Base-by-base conservation (phyloP, 2,888 invertebrate genomes). In the Blera fallax region DNA sequence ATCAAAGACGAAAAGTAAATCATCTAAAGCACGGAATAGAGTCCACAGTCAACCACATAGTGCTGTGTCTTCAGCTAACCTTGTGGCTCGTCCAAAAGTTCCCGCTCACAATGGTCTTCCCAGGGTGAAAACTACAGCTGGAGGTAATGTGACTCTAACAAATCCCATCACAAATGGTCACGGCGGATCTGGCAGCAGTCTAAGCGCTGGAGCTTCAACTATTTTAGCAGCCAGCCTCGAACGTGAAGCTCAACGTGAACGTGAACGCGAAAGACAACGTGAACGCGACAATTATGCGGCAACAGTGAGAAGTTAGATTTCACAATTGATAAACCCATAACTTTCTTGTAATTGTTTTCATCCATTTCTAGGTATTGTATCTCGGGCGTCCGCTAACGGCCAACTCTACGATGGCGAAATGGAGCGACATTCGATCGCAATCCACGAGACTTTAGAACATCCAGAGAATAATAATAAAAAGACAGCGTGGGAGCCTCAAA, bases 201-300 rank as follows among this genome's bases (percentile, higher is more conserved):
- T 94, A 80, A 93, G 93, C 21, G 93, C 94, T 7, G 94, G 94
- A 52, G 94, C 94, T 70, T 94, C 94, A 87, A 94, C 94, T 54
- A 94, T 94, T 74, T 92, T 95, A 48, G 94, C 94, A 16, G 94
- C 94, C 80, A 93, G 90, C 67, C 88, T 92, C 72, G 93, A 93
- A 52, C 89, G 93, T 2, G 92, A 93, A 54, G 89, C 90, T 0
- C 90, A 93, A 69, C 92, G 92, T 0, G 90, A 90, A 45, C 88
- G 92, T 0, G 91, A 91, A 69, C 89, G 92, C n/a, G 91, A 92
- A 37, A 89, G 90, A 52, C 91, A 92, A 62, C 88, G 90, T 65
- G 89, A 90, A 18, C 90, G 90, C 65, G 92, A 92, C 78, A 92
- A 90, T 87, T 89, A 94, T 88, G 94, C 93, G 43, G 93, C 94